Evolutionary conservation across 2,797 vertebrate species (phyloP).

Genomic region (Diglossa cyanea): DNA sequence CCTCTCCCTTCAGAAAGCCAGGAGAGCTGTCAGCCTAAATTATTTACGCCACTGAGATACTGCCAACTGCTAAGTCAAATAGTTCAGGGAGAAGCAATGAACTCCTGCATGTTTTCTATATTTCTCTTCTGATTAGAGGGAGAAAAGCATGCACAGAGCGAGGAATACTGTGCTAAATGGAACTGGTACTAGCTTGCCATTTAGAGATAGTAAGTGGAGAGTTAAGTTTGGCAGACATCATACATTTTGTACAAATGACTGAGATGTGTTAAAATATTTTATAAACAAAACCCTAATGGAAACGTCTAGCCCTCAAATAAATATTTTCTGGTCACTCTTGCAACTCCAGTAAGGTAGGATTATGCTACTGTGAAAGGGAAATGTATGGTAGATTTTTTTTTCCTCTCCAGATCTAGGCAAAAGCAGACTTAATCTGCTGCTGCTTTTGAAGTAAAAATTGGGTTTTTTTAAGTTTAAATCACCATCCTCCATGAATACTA

Average conservation of each 20-base stretch:
- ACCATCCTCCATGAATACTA: not conserved
- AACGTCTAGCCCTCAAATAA: not conserved
- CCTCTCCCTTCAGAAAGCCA: not conserved
- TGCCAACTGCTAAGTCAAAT: slow-evolving; percentile 32
- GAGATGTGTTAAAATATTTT: slow-evolving; percentile 11
- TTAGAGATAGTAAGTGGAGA: not conserved
- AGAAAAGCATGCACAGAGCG: not conserved
- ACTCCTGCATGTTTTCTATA: slow-evolving; percentile 14
- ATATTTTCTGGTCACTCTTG: not conserved
- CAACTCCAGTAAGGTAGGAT: not conserved
- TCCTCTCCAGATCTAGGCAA: not conserved
- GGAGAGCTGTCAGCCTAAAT: not conserved
- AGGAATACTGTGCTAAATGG: not conserved
- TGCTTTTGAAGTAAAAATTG: not conserved
- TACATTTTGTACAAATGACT: not conserved
- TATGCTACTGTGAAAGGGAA: not conserved
- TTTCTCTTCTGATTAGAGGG: not conserved
- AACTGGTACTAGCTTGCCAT: not conserved
- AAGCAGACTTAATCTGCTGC: not conserved
- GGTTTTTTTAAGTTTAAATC: not conserved
- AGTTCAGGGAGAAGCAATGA: not conserved
- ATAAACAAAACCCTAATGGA: slow-evolving; percentile 8
- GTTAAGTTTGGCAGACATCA: not conserved
- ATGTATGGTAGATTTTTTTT: not conserved
- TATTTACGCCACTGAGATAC: slow-evolving; percentile 23